Conservation (phyloP, 2,888 invertebrate species). For the Quadriops clusia region DNA sequence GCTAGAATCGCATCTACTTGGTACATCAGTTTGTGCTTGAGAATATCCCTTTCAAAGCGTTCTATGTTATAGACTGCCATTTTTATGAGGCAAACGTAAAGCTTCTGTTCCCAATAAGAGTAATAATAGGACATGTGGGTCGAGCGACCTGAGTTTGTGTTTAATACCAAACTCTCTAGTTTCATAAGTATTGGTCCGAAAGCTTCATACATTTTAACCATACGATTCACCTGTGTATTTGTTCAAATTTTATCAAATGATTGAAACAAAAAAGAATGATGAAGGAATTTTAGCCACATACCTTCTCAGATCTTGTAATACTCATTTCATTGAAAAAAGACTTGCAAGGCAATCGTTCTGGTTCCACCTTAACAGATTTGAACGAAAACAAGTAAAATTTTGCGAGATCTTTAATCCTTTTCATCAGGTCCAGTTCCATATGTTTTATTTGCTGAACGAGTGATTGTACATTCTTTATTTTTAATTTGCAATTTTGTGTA, state of each 20-base stretch:
- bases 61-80: conserved; percentile 61
- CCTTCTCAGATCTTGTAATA: conserved; percentile 52
- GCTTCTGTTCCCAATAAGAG: conserved; percentile 67
- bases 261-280: no score
- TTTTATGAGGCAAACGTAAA: conserved; percentile 55
- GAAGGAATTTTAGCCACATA: no score
- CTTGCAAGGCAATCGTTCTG: conserved; percentile 31
- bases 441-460: conserved; percentile 58
- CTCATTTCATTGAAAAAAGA: conserved; percentile 64
- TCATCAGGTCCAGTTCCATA: conserved; percentile 50
- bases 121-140: conserved; percentile 68
- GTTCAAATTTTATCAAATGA: no score
- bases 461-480: conserved; percentile 49
- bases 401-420: conserved; percentile 44
- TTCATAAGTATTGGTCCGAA: conserved; percentile 74
- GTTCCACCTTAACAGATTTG: conserved; percentile 19
- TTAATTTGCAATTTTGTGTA: conserved; percentile 43
- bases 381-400: conserved; percentile 47
- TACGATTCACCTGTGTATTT: no score
- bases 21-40: conserved; percentile 52
- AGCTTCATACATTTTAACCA: conserved; percentile 65
- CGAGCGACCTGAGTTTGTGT: conserved; percentile 64
- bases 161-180: conserved; percentile 71
- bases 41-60: conserved; percentile 45
- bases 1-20: conserved; percentile 67